Conservation (phyloP, 2,797 vertebrate species). For the Tokudaia tokunoshimensis region DNA sequence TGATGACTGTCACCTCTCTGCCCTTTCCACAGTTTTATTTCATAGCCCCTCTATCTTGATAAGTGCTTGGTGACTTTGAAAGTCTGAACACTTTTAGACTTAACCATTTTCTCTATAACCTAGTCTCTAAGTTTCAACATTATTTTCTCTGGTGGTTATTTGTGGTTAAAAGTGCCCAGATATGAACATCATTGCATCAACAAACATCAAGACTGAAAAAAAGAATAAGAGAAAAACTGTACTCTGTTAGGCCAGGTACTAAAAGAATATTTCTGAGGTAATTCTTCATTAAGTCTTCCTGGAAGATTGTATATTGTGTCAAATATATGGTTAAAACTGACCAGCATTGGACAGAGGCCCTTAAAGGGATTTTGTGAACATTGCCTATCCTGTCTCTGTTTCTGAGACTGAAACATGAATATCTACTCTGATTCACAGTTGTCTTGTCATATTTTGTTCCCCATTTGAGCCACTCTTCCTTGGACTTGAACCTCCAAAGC, state of each 20-base stretch:
- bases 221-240: neutral
- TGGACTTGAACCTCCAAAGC: neutral
- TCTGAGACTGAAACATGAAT: neutral
- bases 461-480: neutral
- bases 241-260: neutral
- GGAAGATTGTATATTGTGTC: neutral
- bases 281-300: neutral
- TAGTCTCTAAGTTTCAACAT: conserved; percentile 7
- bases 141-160: neutral
- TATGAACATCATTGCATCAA: neutral
- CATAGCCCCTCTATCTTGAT: conserved; percentile 41
- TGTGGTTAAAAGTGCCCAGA: neutral
- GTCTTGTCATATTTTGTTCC: neutral
- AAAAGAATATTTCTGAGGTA: neutral
- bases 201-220: neutral
- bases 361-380: neutral
- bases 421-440: neutral
- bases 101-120: neutral
- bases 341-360: neutral
- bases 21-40: conserved; percentile 65
- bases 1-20: conserved; percentile 62
- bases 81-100: conserved; percentile 29
- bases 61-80: conserved; percentile 60
- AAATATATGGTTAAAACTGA: neutral
- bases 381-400: neutral